A percentile compares a stretch with the other conserved stretches of the same genome.
phyloP scores from a whole-genome alignment of 2,113 vertebrate species.

The Peromyscus maniculatus region DNA sequence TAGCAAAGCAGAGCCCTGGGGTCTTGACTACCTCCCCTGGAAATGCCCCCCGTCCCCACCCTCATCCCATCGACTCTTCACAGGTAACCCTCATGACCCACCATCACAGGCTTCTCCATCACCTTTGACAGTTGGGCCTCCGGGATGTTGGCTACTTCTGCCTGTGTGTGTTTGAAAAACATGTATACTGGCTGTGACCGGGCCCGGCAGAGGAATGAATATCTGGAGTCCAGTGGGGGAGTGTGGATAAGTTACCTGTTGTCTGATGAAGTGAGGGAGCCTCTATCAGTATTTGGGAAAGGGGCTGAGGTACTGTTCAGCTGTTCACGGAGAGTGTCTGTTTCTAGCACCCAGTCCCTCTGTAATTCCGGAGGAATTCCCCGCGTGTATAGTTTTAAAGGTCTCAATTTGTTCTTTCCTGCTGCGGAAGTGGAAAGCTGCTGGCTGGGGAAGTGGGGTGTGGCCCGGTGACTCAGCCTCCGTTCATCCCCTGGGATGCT shows the following conservation, averaged over 20 bases:
- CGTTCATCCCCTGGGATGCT: background rate
- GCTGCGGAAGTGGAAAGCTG: background rate
- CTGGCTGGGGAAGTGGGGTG: background rate
- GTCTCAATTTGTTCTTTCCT: fast-evolving
- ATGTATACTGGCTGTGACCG: background rate
- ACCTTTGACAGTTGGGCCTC: fast-evolving
- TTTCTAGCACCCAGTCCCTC: background rate
- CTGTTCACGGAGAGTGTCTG: background rate
- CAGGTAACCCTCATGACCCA: background rate
- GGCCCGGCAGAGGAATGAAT: background rate
- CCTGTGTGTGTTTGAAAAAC: background rate
- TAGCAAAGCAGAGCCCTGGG: background rate
- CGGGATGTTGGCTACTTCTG: background rate
- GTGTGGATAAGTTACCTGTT: background rate
- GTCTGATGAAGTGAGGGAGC: background rate
- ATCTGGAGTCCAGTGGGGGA: background rate
- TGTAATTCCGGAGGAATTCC: background rate
- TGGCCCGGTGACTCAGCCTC: background rate
- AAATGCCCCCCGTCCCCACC: background rate
- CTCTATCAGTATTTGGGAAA: background rate
- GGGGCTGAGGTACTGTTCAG: background rate
- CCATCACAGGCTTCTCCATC: background rate
- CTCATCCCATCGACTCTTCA: background rate
- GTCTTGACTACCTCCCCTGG: background rate
- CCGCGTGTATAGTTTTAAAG: background rate